Evolutionary conservation across 2,888 invertebrate genomes (phyloP), one percentile per base, ranked within the genome.

Genomic region (Leucophenga maculata): DNA sequence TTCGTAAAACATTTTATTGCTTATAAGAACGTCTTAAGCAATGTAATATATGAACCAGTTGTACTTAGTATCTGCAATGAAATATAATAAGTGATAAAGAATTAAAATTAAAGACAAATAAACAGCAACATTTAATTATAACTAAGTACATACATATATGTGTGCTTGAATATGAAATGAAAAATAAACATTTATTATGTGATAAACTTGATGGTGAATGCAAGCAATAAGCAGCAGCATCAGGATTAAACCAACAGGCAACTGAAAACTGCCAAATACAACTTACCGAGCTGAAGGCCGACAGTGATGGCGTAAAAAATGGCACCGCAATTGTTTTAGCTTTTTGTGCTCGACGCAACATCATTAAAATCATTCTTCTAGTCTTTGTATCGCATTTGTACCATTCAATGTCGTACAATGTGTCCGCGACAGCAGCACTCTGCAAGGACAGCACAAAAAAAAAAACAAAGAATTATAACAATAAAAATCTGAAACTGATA

Each of bases 291-390:
- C 81, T 82, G 74, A 87, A 87, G 68, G 82, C 80, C 68, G 83
- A 74, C 76, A 87, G 70, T 3, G 88, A 87, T 71, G 87, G 86
- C 57, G 86, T 80, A 78, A 88, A 87, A 79, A 87, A 87, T 67
- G 88, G 88, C 65, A 85, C 87, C 59, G 77, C 77, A 76, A 87
- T 84, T 72, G 78, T 75, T 75, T 78, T 82, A 62, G 86, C 77
- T 71, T 82, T 79, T 69, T 87, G 88, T 65, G 87, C 80, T 22
- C 88, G 85, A 59, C 82, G 82, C 75, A 88, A 75, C 72, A 87
- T 85, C 83, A 87, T 84, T 78, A 88, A 82, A 79, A 87, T 80
- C 78, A 87, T 85, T 83, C 84, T 85, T 69, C 86, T 83, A 75
- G 87, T 86, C 71, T 76, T 76, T 71, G 72, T 78, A 76, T 88